Base-by-base conservation (phyloP, 2,797 vertebrate genomes). In the Pseudocheirus occidentalis region DNA sequence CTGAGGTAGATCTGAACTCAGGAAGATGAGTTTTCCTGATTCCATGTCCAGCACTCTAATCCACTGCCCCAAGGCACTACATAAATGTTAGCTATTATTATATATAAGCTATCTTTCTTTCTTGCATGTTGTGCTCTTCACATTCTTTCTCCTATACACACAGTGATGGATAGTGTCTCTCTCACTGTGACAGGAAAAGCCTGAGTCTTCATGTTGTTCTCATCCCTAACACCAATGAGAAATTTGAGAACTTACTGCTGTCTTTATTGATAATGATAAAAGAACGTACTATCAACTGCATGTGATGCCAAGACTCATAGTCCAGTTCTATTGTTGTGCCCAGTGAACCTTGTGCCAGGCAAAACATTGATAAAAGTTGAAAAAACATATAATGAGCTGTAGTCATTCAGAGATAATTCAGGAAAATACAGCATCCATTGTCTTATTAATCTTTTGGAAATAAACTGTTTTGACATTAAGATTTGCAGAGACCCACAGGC, bases 241-340 rank as follows among this genome's bases (percentile, higher is more conserved):
- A 87, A 87, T 87, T 40, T 87, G 73, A 87, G 73, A 87, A 87
- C 40, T 87, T 27, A 28, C 73, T 87, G 40, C 73, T 92, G 40
- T 55, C 94, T 95, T 94, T 59, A 59, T 62, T 97, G 62, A 95
- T 50, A 14, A 87, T 94, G 31, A 90, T 21, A 91, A 90, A 95
- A 87, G 34, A 92, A 97, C 94, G 90, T 53, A 94, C 50, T 53
- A 94, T 7, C n/a, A 16, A 46, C 58, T 73, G 95, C 95, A 94
- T 13, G 58, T 46, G 66, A 40, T 87, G 56, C 57, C 28, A 95
- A 89, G 31, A 53, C 50, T 92, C n/a, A 81, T 9, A 54, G 90
- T 55, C 27, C 94, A 24, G 27, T 94, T 34, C 55, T 91, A 92
- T 92, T 56, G 5, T 53, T 90, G 93, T 94, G 46, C 91, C 52